Base-by-base conservation (phyloP, 2,113 vertebrate species). In the Emberiza fucata region DNA sequence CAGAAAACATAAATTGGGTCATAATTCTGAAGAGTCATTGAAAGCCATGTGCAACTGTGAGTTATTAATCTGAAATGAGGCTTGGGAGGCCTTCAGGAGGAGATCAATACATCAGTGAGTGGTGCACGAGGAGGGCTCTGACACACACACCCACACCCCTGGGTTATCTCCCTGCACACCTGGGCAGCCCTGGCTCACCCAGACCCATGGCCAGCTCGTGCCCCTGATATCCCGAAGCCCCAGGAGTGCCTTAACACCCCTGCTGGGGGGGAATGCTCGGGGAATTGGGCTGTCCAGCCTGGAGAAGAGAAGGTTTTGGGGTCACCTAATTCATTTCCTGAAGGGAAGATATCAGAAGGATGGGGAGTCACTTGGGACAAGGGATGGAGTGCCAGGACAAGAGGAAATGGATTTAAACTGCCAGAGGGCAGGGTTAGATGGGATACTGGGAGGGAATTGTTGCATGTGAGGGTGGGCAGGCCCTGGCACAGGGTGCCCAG, bases 1-100 rank as follows among this genome's bases (percentile, higher is more conserved):
- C 91, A 96, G 94, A 96, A 94, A 88, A 60, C 89, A 84, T 94
- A 96, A 96, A 98, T 97, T 97, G 94, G 94, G 88, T 93, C 75
- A 40, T 97, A 97, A 97, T 96, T 98, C 95, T 97, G 96, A 95
- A 89, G 86, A 95, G 92, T 96, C 95, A 95, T 97, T 56, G 88
- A 95, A 97, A 97, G 80, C 82, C 83, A 91, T 33, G 81, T 69
- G 70, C 87, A 90, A 42, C 70, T 87, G 60, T 40, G 83, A 94
- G 95, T 89, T 95, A 86, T 90, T 96, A 50, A 53, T 95, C 91
- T 92, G 90, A 95, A 94, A 94, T 57, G 81, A 91, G 64, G 94
- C 94, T 97, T 86, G 73, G 94, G 96, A 95, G 88, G 73, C 90
- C 84, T 93, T 77, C 85, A 68, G 86, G 66, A 87, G 88, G 20